phyloP scores from a whole-genome alignment of 2,888 invertebrate species.

The Xestia c-nigrum region DNA sequence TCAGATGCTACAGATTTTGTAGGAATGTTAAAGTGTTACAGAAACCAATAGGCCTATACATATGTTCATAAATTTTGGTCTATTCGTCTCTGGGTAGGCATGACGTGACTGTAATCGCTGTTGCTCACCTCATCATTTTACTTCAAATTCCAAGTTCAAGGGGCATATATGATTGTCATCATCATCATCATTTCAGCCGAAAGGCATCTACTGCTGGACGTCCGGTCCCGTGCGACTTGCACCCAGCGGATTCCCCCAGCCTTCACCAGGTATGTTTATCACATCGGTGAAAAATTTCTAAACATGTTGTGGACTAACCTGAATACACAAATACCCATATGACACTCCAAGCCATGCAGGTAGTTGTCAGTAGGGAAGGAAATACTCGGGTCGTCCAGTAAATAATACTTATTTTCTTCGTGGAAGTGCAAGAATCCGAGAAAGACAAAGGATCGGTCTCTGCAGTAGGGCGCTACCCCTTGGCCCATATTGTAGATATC shows the following conservation, averaged over 20 bases:
- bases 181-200: no score
- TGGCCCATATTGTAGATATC: constrained; percentile 86
- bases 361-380: constrained; percentile 86
- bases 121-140: background rate
- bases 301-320: constrained; percentile 73
- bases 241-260: no score
- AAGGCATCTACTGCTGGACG: no score
- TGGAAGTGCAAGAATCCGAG: constrained; percentile 86
- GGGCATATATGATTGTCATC: no score
- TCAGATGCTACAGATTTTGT: background rate
- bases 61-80: background rate
- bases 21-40: background rate
- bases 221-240: no score
- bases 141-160: background rate
- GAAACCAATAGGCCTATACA: background rate
- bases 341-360: constrained; percentile 86
- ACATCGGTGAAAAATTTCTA: background rate
- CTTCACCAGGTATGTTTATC: no score
- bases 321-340: constrained; percentile 84
- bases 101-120: background rate
- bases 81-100: background rate
- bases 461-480: constrained; percentile 84
- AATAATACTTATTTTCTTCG: constrained; percentile 84
- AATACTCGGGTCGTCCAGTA: constrained; percentile 85
- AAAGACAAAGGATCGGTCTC: constrained; percentile 84